Base-by-base conservation (phyloP, 2,888 invertebrate species). In the Campoplex nolae region DNA sequence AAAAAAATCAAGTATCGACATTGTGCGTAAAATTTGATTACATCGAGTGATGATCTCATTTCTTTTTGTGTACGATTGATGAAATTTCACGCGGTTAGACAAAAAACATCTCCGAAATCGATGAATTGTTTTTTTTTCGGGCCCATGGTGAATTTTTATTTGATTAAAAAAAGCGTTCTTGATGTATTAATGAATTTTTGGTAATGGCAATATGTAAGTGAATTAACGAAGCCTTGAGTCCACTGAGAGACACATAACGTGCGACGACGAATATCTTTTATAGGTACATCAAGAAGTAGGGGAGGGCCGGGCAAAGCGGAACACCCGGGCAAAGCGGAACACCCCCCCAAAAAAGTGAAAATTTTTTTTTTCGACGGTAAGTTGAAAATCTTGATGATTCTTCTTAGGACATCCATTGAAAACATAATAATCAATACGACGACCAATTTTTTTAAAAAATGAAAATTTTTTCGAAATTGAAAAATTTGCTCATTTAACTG, bases 261-360 rank as follows among this genome's bases (percentile, higher is more conserved):
- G 88, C 85, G 77, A 85, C 88, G 88, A 82, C 78, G 87, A 81
- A 68, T 32, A 77, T 23, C 4, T 65, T 76, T 76, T 68, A 56
- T 83, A 85, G 28, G 76, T 48, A 87, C 84, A 87, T 85, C 67
- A 75, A 87, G 38, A 83, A 70, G 23, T 38, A n/a, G n/a, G n/a
- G n/a, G n/a, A n/a, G n/a, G n/a, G n/a, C n/a, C n/a, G n/a, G n/a
- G n/a, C n/a, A n/a, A n/a, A n/a, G n/a, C n/a, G n/a, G n/a, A n/a
- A n/a, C n/a, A n/a, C n/a, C n/a, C n/a, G n/a, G n/a, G n/a, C n/a
- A n/a, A n/a, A n/a, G n/a, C n/a, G n/a, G n/a, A n/a, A n/a, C n/a
- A n/a, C n/a, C n/a, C n/a, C n/a, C n/a, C n/a, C n/a, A n/a, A n/a
- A n/a, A n/a, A n/a, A n/a, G n/a, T n/a, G n/a, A n/a, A n/a, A n/a